Percentiles rank a stretch among this genome's conserved stretches.
These are phyloP conservation scores for Sander vitreus DNA, from an alignment of 2,113 vertebrate species.

Conservation along the genomic window DNA sequence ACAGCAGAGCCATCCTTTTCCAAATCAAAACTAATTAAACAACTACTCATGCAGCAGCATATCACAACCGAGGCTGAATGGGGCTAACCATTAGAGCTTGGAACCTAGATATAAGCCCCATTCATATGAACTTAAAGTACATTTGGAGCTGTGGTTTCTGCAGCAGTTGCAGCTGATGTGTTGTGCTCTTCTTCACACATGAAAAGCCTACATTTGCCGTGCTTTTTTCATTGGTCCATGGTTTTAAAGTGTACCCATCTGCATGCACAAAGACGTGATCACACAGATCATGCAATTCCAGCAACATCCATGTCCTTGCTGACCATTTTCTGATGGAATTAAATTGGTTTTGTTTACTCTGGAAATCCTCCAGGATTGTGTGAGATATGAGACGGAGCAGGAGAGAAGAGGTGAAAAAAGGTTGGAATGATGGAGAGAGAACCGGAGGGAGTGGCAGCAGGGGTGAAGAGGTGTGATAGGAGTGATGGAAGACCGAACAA, in stretches of 20 bases:
- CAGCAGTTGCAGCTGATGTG: not conserved
- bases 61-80: slow-evolving; percentile 1
- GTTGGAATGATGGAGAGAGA: slow-evolving; percentile 33
- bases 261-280: not conserved
- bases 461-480: slow-evolving; percentile 45
- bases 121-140: slow-evolving; percentile 8
- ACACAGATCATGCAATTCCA: not conserved
- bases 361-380: slow-evolving; percentile 16
- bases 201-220: not conserved
- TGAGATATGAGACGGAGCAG: slow-evolving; percentile 32
- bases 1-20: not conserved
- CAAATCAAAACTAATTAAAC: slow-evolving; percentile 26
- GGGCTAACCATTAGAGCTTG: slow-evolving; percentile 23
- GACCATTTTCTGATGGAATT: slow-evolving; percentile 29
- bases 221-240: not conserved
- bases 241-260: not conserved
- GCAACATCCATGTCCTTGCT: not conserved
- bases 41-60: slow-evolving; percentile 30
- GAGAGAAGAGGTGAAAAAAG: slow-evolving; percentile 51
- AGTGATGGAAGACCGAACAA: slow-evolving; percentile 36
- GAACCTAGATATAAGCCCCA: slow-evolving; percentile 17
- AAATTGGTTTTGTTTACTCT: slow-evolving; percentile 54
- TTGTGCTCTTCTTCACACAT: not conserved
- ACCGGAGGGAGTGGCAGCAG: slow-evolving; percentile 11
- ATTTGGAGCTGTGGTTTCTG: not conserved